Conservation (phyloP, 64 coral and sea anemone genomes). For the Porites australiensis region DNA sequence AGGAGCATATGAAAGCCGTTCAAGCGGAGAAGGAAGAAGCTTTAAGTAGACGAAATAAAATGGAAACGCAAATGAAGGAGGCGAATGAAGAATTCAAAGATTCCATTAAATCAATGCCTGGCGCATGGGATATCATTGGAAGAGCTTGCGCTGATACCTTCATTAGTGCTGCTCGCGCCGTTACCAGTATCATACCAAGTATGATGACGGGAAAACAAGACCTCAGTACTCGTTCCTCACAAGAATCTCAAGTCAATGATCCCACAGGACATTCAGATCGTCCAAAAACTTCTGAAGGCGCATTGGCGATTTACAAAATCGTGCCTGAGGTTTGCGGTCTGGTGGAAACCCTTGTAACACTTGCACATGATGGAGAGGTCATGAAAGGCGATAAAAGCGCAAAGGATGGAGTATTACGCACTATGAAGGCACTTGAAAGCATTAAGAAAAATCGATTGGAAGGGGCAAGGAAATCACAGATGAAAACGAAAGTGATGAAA, state of each 20-base stretch:
- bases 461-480: background rate
- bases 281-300: background rate
- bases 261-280: background rate
- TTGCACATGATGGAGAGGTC: background rate
- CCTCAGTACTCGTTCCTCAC: background rate
- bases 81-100: conserved; percentile 24
- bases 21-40: conserved; percentile 21
- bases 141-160: background rate
- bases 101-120: conserved; percentile 26
- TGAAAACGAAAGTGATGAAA: background rate
- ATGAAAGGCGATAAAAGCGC: background rate
- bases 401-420: background rate
- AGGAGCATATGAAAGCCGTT: background rate
- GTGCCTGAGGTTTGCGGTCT: background rate
- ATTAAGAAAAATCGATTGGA: background rate
- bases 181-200: background rate
- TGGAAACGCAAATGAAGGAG: conserved; percentile 46
- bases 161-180: background rate
- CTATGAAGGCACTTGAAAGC: background rate
- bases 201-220: background rate
- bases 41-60: background rate
- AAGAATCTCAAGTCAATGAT: background rate
- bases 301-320: background rate
- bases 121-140: conserved; percentile 13
- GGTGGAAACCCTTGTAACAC: background rate